Percentiles rank a stretch among this genome's conserved stretches.
These are phyloP conservation scores for Schizopygopsis malacanthus DNA, from an alignment of 2,797 vertebrate genomes.

Conservation along the genomic window DNA sequence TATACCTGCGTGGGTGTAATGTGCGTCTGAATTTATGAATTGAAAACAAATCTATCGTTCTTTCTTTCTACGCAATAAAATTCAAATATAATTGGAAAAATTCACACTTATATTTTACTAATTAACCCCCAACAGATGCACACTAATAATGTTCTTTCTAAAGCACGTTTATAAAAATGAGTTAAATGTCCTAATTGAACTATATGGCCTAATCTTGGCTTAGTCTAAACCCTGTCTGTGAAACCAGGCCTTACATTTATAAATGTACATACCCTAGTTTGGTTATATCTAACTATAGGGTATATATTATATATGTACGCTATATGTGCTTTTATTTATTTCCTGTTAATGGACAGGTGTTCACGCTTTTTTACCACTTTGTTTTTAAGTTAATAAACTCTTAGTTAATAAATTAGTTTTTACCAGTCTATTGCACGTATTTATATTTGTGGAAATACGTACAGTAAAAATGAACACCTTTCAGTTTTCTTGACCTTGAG, in stretches of 20 bases:
- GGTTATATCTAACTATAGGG: neutral
- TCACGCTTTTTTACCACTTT: neutral
- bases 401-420: neutral
- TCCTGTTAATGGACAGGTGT: neutral
- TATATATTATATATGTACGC: neutral
- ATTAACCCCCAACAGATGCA: neutral
- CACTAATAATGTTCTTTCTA: too few relatives aligned
- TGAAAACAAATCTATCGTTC: neutral
- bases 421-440: neutral
- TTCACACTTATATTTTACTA: neutral
- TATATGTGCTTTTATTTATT: neutral
- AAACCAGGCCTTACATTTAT: neutral
- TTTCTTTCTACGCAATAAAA: neutral
- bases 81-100: neutral
- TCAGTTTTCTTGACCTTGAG: neutral
- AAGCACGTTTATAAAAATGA: too few relatives aligned
- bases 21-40: conserved; percentile 42
- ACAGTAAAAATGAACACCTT: neutral
- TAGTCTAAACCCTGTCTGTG: too few relatives aligned
- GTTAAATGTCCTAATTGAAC: too few relatives aligned
- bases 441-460: neutral
- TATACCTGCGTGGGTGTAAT: conserved; percentile 47
- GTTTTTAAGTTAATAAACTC: neutral
- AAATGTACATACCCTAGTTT: neutral
- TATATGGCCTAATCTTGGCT: too few relatives aligned